Evolutionary conservation across 2,888 invertebrate species (phyloP), one percentile per base, ranked within the genome.

Genomic region (Chirona hameri): DNA sequence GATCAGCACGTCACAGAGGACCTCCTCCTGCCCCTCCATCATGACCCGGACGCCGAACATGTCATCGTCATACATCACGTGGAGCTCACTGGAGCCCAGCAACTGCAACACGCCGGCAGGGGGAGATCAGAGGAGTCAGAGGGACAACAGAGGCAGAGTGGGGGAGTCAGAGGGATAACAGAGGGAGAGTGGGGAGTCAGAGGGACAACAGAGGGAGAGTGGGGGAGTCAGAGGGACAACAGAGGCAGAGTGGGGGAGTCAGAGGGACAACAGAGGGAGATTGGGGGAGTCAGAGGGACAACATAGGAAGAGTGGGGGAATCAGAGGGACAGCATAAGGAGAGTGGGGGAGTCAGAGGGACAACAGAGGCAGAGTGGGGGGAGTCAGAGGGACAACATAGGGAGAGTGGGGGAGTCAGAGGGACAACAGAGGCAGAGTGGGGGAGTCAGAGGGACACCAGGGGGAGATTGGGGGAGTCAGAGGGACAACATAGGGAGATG

Each of bases 41-140:
- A 81, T 60, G n/a, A 86, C 84, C 14, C 84, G 83, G 15, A 85
- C 86, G 10, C 86, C 86, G 83, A 80, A 86, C 24, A 85, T 83
- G 46, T 84, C 84, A 79, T 85, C 86, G 83, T 86, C 86, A 82
- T 86, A 86, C 14, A 82, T 24, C 39, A 86, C 84, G 31, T 83
- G 82, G 7, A 86, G 81, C 12, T 82, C 81, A 21, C 85, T 85
- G 24, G 83, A 57, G 0, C 86, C 86, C 18, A 85, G 81, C 21
- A 24, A 14, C 84, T 84, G 82, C n/a, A 4, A 39, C 39, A 39
- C 7, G 10, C 65, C 10, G 9, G 10, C 65, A 27, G 65, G 5
- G 65, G 12, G 10, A 10, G n/a, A 9, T 24, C 24, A 60, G 60
- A 21, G 24, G 24, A 18, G 60, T 18, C 24, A 0, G 21, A 21